phyloP scores from a whole-genome alignment of 2,113 vertebrate species.

The Menidia beryllina region DNA sequence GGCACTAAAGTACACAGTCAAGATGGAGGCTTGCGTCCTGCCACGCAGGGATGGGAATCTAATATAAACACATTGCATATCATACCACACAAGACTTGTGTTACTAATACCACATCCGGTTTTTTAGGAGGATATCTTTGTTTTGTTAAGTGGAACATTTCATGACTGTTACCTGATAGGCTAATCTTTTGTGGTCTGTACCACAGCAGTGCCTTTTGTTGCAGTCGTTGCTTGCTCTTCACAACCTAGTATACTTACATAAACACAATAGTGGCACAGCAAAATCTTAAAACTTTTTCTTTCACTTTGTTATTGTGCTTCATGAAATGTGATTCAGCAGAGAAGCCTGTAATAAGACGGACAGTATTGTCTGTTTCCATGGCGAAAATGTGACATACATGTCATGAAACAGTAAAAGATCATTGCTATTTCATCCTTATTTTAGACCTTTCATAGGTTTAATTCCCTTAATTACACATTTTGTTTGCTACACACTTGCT shows the following conservation, averaged over 20 bases:
- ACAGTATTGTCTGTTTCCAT: neutral
- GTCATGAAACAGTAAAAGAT: too few relatives aligned
- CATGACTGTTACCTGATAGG: slow-evolving; percentile 38
- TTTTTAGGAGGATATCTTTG: neutral
- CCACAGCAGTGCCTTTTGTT: slow-evolving; percentile 47
- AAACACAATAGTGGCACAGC: slow-evolving; percentile 7
- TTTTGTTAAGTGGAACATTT: slow-evolving; percentile 11
- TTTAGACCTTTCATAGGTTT: too few relatives aligned
- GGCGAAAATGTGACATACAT: too few relatives aligned
- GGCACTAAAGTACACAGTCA: neutral
- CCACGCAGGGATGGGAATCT: too few relatives aligned
- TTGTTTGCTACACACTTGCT: too few relatives aligned
- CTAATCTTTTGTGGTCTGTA: slow-evolving; percentile 7
- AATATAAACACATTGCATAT: neutral
- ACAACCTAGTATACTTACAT: slow-evolving; percentile 38
- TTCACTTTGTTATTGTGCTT: slow-evolving; percentile 3
- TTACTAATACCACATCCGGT: too few relatives aligned
- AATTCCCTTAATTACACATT: too few relatives aligned
- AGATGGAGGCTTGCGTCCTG: neutral
- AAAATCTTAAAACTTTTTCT: neutral
- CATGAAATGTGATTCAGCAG: neutral
- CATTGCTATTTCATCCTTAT: too few relatives aligned
- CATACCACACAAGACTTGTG: too few relatives aligned
- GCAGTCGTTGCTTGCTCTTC: slow-evolving; percentile 37
- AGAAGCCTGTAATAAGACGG: neutral